Conservation (phyloP, 2,888 invertebrate species). For the Orthosia incerta region DNA sequence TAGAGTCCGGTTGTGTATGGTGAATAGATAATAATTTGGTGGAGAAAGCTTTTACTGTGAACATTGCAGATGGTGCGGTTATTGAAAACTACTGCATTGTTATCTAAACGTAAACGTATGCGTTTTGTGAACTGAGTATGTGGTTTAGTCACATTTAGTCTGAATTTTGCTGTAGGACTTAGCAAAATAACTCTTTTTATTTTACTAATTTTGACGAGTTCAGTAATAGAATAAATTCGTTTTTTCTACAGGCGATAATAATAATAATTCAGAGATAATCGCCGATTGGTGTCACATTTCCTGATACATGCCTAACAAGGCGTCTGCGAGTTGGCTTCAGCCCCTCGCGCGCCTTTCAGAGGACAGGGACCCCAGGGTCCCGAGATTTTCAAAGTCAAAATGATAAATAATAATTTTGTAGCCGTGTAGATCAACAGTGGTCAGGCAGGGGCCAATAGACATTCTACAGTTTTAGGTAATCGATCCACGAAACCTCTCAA, state of each 20-base stretch:
- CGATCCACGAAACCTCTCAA: no score
- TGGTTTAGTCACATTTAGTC: not conserved
- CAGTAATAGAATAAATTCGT: not conserved
- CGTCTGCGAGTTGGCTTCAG: no score
- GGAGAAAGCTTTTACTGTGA: constrained; percentile 54
- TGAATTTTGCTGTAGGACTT: not conserved
- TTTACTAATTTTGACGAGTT: not conserved
- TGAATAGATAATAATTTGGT: constrained; percentile 56
- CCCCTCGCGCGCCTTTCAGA: no score
- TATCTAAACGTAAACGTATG: constrained; percentile 21
- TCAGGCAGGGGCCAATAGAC: no score
- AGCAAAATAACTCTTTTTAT: not conserved
- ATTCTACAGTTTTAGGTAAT: no score
- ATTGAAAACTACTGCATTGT: constrained; percentile 52
- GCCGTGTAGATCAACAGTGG: no score
- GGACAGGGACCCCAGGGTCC: no score
- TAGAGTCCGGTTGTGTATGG: constrained; percentile 7
- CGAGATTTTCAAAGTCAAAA: no score
- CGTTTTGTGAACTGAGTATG: constrained; percentile 16
- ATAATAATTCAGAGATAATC: no score
- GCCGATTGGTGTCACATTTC: no score
- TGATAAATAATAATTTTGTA: no score
- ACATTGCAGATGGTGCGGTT: constrained; percentile 44
- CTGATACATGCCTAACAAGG: no score
- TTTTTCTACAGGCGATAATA: not conserved